phyloP scores from a whole-genome alignment of 2,113 vertebrate species.

The Bujurquina vittata region DNA sequence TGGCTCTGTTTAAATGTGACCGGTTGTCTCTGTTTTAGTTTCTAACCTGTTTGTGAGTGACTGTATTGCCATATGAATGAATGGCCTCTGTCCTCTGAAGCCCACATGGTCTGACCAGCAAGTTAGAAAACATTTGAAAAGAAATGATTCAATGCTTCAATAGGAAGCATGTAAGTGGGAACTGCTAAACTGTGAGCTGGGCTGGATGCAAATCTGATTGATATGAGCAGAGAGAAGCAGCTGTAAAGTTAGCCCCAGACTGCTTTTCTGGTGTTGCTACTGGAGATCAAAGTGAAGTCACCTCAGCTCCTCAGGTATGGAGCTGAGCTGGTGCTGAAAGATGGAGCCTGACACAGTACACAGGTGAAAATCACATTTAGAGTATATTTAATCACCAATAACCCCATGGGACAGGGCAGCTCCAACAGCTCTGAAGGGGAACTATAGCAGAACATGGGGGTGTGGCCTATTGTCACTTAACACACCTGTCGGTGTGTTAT shows the following conservation, averaged over 20 bases:
- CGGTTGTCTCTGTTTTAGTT: background rate
- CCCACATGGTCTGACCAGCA: background rate
- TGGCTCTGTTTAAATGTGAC: background rate
- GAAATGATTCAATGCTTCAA: too few relatives aligned
- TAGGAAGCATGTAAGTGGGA: background rate
- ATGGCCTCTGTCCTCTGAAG: background rate
- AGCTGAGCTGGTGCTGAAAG: background rate
- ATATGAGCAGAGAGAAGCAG: background rate
- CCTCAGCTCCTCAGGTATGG: background rate
- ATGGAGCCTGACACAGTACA: too few relatives aligned
- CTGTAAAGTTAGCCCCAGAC: background rate
- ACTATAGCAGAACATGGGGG: background rate
- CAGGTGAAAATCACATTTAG: background rate
- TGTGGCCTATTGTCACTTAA: background rate
- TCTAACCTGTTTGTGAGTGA: background rate
- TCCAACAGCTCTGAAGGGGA: background rate
- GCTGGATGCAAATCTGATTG: background rate
- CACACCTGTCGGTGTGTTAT: too few relatives aligned
- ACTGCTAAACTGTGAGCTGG: background rate
- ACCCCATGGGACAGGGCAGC: background rate
- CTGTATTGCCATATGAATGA: background rate
- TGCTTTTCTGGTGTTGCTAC: background rate
- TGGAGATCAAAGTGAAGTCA: too few relatives aligned
- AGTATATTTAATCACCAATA: background rate
- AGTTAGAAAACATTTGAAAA: background rate